These are phyloP conservation scores for Phaenicophaeus curvirostris DNA, from an alignment of 2,797 vertebrate species.

Conservation along the genomic window DNA sequence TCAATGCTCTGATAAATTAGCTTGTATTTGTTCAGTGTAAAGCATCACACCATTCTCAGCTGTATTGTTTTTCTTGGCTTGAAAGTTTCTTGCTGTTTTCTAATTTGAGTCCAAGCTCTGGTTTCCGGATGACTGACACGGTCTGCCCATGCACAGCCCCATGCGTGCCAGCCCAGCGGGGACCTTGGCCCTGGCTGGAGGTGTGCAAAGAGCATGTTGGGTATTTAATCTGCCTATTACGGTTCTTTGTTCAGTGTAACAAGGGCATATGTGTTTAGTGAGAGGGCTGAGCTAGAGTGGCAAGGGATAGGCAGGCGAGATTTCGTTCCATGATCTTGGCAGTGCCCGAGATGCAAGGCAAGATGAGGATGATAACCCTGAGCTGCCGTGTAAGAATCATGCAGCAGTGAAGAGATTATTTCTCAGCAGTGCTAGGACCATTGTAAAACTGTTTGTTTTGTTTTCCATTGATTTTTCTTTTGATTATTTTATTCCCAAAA, in stretches of 20 bases:
- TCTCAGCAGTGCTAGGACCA: not conserved
- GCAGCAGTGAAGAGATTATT: not conserved
- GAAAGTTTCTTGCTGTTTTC: not conserved
- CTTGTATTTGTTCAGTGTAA: constrained; percentile 21
- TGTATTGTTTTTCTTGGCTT: constrained; percentile 48
- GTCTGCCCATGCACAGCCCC: not conserved
- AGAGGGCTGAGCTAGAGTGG: not conserved
- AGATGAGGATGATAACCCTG: not conserved
- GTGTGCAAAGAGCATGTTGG: not conserved
- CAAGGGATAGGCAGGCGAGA: not conserved
- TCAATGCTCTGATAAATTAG: not conserved
- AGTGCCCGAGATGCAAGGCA: not conserved
- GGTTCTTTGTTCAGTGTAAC: not conserved
- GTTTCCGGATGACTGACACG: accelerated
- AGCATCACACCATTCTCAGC: not conserved
- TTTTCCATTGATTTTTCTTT: not conserved
- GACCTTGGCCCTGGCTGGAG: not conserved
- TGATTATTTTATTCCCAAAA: not conserved
- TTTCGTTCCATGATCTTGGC: accelerated
- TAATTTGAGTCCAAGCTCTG: not conserved
- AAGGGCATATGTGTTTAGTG: accelerated
- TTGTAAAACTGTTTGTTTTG: not conserved
- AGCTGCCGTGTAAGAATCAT: accelerated
- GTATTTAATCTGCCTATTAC: not conserved
- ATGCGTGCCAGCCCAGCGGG: not conserved